Percentiles rank a stretch among this genome's conserved stretches.
These are phyloP conservation scores for Betta splendens DNA, from an alignment of 2,797 vertebrate species.

Conservation along the genomic window DNA sequence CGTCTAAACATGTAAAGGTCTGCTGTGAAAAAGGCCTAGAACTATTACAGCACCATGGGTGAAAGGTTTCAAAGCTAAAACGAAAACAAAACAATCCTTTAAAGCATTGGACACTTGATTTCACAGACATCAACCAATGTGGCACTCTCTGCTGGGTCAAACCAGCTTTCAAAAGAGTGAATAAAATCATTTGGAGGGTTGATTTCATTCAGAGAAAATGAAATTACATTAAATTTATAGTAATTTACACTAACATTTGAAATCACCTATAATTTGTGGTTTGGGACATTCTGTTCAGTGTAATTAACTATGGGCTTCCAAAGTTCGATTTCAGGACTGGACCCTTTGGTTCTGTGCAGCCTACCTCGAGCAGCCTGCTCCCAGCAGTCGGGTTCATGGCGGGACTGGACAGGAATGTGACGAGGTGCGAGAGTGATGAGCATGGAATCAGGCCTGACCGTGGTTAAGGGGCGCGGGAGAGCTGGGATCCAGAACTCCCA, in stretches of 20 bases:
- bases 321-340: constrained; percentile 9
- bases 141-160: constrained; percentile 7
- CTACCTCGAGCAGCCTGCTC: constrained; percentile 13
- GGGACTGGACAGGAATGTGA: constrained; percentile 30
- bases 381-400: neutral
- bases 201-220: constrained; percentile 21
- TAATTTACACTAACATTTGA: constrained; percentile 14
- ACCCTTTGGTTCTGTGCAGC: neutral
- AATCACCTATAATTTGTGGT: constrained; percentile 28
- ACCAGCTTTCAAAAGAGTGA: constrained; percentile 18
- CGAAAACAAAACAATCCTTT: neutral
- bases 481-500: constrained; percentile 35
- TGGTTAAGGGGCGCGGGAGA: constrained; percentile 51
- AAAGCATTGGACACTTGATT: constrained; percentile 20
- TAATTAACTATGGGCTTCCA: constrained; percentile 15
- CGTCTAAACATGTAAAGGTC: neutral
- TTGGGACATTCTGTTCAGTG: constrained; percentile 14
- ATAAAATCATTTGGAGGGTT: constrained; percentile 18
- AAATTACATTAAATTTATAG: constrained; percentile 25
- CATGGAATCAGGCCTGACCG: constrained; percentile 52
- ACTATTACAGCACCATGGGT: no score
- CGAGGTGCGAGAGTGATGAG: constrained; percentile 61
- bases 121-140: neutral
- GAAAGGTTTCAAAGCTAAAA: no score
- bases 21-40: neutral